A percentile compares a stretch with the other conserved stretches of the same genome.
These are phyloP conservation scores for Pyrocephalus nanus DNA, from an alignment of 2,797 vertebrate genomes.

Conservation along the genomic window DNA sequence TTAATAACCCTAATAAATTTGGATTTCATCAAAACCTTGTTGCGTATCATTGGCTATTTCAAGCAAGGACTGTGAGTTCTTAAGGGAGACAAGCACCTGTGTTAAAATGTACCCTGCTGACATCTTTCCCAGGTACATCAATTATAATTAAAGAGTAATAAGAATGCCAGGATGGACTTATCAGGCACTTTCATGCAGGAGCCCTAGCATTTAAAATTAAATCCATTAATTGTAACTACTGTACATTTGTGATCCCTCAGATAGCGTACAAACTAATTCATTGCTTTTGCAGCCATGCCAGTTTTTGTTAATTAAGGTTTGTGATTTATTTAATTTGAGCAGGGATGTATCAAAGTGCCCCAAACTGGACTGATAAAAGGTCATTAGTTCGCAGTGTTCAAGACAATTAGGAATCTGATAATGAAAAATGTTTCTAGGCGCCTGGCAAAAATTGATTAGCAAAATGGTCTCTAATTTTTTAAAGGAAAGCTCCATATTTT, in stretches of 20 bases:
- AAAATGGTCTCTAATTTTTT: constrained; percentile 8
- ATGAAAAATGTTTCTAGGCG: constrained; percentile 18
- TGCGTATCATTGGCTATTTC: constrained; percentile 28
- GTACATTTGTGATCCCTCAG: constrained; percentile 58
- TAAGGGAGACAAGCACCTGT: constrained; percentile 32
- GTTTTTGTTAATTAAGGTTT: constrained; percentile 63
- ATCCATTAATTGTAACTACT: constrained; percentile 74
- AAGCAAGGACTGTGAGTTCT: background rate
- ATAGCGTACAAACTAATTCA: constrained; percentile 60
- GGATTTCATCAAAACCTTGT: constrained; percentile 70
- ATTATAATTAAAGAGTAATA: constrained; percentile 75
- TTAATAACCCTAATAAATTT: constrained; percentile 76
- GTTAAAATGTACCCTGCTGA: constrained; percentile 40
- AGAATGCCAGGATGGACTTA: constrained; percentile 66
- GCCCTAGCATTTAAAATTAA: constrained; percentile 64
- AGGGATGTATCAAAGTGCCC: constrained; percentile 9
- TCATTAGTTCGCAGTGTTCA: constrained; percentile 23
- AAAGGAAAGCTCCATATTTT: constrained; percentile 12
- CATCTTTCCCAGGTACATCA: constrained; percentile 70
- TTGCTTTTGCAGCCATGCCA: constrained; percentile 50
- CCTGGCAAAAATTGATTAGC: constrained; percentile 35
- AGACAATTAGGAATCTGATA: constrained; percentile 13
- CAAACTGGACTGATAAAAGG: constrained; percentile 55
- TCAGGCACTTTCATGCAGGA: constrained; percentile 41
- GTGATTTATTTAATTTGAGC: constrained; percentile 67